Percentiles rank a stretch among this genome's conserved stretches.
These are phyloP conservation scores for Hydrozoanthus tunicans DNA, from an alignment of 64 coral and sea anemone genomes.

Conservation along the genomic window DNA sequence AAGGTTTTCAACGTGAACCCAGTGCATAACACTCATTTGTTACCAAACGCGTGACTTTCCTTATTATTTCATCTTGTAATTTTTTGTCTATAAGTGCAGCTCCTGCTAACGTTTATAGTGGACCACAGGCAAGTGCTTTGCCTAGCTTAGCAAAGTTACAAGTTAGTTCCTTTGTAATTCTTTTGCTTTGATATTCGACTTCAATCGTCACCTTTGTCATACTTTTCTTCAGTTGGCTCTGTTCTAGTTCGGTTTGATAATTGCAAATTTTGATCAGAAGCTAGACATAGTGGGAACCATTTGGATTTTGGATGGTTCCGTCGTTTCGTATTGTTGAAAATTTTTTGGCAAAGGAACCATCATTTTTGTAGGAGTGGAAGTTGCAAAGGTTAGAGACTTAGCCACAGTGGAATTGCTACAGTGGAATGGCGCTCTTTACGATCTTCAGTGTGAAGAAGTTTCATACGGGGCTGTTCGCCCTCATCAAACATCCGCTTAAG, in stretches of 20 bases:
- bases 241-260: background rate
- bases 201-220: constrained; percentile 28
- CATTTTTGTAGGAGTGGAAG: constrained; percentile 32
- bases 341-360: background rate
- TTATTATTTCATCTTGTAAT: background rate
- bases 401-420: constrained; percentile 30
- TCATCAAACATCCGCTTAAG: constrained; percentile 7
- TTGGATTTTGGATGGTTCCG: background rate
- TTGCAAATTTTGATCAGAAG: background rate
- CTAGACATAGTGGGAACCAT: background rate
- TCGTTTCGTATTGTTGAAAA: background rate
- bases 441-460: constrained; percentile 17
- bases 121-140: constrained; percentile 19
- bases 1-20: background rate
- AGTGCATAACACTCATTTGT: background rate
- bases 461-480: constrained; percentile 30
- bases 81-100: background rate
- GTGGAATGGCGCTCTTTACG: constrained; percentile 1
- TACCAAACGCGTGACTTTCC: background rate
- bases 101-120: constrained; percentile 10
- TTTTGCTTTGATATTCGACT: constrained; percentile 32
- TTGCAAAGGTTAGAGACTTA: constrained; percentile 37
- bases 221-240: background rate
- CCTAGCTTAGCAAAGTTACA: constrained; percentile 30
- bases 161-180: constrained; percentile 38